Base-by-base conservation (phyloP, 2,797 vertebrate genomes). In the Phoebastria nigripes region DNA sequence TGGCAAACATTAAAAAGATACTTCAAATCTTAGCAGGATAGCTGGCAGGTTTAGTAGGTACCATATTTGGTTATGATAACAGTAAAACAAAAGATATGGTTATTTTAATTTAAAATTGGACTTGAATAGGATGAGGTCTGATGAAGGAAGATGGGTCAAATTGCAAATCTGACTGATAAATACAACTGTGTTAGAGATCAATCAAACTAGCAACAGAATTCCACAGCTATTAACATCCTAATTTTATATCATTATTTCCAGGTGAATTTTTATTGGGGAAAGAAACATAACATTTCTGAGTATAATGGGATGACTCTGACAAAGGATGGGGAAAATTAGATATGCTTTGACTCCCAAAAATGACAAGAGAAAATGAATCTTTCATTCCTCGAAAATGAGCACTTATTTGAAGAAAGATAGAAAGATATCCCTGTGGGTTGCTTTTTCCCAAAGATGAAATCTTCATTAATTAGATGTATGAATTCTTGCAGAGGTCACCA, bases 81-180 rank as follows among this genome's bases (percentile, higher is more conserved):
- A 89, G 46, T 69, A 86, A 89, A 93, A 47, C 22, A 86, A 81
- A 82, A 56, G 16, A 66, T 42, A 62, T 4, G 3, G 17, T 55
- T 87, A 59, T 67, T 94, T 90, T 73, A 59, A 82, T 87, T 89
- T 90, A 55, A 94, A 82, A 79, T 31, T 72, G n/a, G 29, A 87
- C 46, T 82, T 61, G 46, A 87, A 39, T 39, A 76, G 47, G 33
- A 92, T 8, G 11, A 82, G 15, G 25, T 69, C 35, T 69, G 88
- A 76, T 89, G 62, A 70, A 81, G 54, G 39, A 89, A 72, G 39
- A 77, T 76, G 17, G 35, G 33, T 86, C 24, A 65, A 55, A 87
- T 31, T 92, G 35, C 58, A 81, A 33, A 61, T 66, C 12, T 73
- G 72, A 70, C 17, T 61, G 22, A 77, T 39, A 46, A 55, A 66